phyloP scores from a whole-genome alignment of 2,113 vertebrate species.

The Apodemus sylvaticus region DNA sequence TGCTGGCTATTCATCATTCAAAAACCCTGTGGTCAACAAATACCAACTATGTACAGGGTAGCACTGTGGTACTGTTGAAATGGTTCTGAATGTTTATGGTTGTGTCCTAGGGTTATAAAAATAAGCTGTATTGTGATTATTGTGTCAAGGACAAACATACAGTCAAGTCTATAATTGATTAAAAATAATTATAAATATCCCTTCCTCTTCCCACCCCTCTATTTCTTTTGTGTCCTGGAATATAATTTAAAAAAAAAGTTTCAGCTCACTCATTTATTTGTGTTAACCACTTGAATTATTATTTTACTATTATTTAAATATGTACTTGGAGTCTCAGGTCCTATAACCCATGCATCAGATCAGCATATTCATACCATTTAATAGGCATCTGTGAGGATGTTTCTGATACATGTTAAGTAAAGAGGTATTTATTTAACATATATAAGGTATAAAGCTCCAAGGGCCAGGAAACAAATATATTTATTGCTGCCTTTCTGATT shows the following conservation, averaged over 20 bases:
- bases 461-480: background rate
- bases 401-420: background rate
- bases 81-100: background rate
- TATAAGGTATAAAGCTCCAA: background rate
- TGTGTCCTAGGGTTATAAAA: background rate
- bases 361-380: background rate
- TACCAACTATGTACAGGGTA: background rate
- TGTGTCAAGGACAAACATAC: background rate
- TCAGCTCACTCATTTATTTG: background rate
- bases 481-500: background rate
- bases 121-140: background rate
- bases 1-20: accelerated
- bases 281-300: background rate
- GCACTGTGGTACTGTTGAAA: background rate
- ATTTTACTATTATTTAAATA: background rate
- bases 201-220: accelerated
- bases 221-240: background rate
- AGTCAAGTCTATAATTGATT: background rate
- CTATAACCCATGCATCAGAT: background rate
- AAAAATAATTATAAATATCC: background rate
- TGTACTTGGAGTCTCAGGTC: background rate
- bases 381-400: background rate
- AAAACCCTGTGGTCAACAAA: background rate
- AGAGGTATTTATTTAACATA: background rate
- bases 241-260: background rate